These are phyloP conservation scores for Lysandra coridon DNA, from an alignment of 2,888 invertebrate species.

Conservation along the genomic window DNA sequence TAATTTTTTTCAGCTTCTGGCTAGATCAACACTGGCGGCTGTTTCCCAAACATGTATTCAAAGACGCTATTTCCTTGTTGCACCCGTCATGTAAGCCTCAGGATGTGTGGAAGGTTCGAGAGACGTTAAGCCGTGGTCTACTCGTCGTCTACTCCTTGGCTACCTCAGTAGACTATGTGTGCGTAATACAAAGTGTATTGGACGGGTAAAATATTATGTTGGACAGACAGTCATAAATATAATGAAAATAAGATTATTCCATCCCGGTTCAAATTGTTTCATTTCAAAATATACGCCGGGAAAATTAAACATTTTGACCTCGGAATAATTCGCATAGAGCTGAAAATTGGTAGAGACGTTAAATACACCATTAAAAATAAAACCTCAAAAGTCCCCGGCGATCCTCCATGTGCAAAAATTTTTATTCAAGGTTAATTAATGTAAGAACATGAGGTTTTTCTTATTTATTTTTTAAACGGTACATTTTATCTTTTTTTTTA, in stretches of 20 bases:
- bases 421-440: too few species aligned
- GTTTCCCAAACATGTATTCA: conserved; percentile 55
- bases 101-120: conserved; percentile 69
- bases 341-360: too few species aligned
- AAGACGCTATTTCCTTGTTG: conserved; percentile 50
- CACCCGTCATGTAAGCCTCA: conserved; percentile 48
- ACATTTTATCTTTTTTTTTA: too few species aligned
- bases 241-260: background rate
- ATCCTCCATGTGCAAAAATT: too few species aligned
- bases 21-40: conserved; percentile 62
- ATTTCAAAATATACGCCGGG: background rate
- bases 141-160: conserved; percentile 71
- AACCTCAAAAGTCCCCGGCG: too few species aligned
- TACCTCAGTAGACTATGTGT: conserved; percentile 73
- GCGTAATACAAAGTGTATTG: conserved; percentile 72
- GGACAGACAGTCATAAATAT: background rate
- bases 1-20: conserved; percentile 56
- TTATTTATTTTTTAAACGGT: too few species aligned
- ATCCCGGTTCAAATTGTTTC: background rate
- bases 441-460: too few species aligned
- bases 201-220: conserved; percentile 52
- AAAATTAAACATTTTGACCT: too few species aligned
- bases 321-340: too few species aligned
- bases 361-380: too few species aligned
- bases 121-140: conserved; percentile 68